These are phyloP conservation scores for Tympanoctomys barrerae DNA, from an alignment of 2,797 vertebrate species.

Conservation along the genomic window DNA sequence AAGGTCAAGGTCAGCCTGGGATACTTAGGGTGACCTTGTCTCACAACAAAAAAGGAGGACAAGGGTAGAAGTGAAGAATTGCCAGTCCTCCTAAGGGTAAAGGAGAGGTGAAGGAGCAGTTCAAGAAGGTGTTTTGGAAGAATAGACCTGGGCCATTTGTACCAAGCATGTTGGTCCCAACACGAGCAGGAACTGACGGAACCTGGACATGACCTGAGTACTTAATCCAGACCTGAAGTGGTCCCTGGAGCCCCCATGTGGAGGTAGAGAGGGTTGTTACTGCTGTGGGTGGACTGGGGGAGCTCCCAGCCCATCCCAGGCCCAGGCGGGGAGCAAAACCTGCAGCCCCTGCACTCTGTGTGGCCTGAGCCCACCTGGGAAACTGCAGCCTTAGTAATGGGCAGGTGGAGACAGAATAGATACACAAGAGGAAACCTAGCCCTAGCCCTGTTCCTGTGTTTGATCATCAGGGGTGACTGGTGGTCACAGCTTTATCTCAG, in stretches of 20 bases:
- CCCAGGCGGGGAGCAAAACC: not conserved
- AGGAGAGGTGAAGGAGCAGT: not conserved
- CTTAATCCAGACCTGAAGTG: not conserved
- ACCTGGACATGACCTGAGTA: not conserved
- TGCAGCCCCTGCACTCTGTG: not conserved
- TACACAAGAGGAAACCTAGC: not conserved
- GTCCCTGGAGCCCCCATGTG: not conserved
- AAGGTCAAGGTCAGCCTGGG: not conserved
- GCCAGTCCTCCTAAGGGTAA: not conserved
- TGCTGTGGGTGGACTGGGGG: not conserved
- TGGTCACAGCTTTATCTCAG: not conserved
- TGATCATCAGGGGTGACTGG: not conserved
- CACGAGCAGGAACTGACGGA: rapidly evolving
- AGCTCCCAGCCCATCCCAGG: not conserved
- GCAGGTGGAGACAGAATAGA: not conserved
- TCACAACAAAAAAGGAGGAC: not conserved
- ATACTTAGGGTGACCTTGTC: not conserved
- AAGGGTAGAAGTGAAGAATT: not conserved
- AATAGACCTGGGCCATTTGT: not conserved
- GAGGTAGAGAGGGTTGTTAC: not conserved
- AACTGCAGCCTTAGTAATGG: not conserved
- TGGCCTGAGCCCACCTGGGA: not conserved
- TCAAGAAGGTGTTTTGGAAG: not conserved
- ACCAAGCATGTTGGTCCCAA: not conserved
- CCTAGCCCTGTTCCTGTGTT: too few relatives aligned